A percentile compares a stretch with the other conserved stretches of the same genome.
These are phyloP conservation scores for Globicephala melas DNA, from an alignment of 2,113 vertebrate genomes.

Conservation along the genomic window DNA sequence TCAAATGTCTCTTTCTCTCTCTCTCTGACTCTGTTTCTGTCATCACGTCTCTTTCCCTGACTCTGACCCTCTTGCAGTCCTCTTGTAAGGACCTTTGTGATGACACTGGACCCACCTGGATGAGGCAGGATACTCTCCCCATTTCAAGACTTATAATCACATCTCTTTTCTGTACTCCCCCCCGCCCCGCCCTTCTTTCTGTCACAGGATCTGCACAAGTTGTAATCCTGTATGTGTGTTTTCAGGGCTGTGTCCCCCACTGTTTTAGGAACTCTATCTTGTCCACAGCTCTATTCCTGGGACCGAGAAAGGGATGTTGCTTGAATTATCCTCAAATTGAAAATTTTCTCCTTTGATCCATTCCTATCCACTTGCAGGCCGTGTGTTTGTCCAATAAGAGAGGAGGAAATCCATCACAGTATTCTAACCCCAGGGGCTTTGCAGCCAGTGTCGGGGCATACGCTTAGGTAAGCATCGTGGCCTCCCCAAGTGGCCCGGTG, in stretches of 20 bases:
- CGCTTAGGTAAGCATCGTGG: rapidly evolving
- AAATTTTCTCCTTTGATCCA: neutral
- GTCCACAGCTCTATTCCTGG: neutral
- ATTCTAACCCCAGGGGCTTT: neutral
- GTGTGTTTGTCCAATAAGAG: neutral
- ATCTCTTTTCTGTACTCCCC: rapidly evolving
- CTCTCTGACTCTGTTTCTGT: neutral
- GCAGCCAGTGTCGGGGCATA: neutral
- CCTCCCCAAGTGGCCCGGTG: rapidly evolving
- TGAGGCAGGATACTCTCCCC: rapidly evolving
- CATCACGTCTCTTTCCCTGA: neutral
- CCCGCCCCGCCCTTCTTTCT: neutral
- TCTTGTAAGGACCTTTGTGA: neutral
- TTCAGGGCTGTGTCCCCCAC: no score
- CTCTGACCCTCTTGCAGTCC: neutral
- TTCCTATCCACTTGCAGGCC: no score
- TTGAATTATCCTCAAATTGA: neutral
- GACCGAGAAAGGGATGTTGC: neutral
- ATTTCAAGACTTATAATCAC: neutral
- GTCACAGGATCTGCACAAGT: rapidly evolving
- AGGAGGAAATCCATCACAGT: rapidly evolving
- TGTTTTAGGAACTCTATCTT: neutral
- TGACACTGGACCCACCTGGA: no score
- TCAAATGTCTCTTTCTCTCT: neutral
- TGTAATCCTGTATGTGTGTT: rapidly evolving